Evolutionary conservation across 2,888 invertebrate genomes (phyloP), one percentile per base, ranked within the genome.

Genomic region (Cosmia pyralina): DNA sequence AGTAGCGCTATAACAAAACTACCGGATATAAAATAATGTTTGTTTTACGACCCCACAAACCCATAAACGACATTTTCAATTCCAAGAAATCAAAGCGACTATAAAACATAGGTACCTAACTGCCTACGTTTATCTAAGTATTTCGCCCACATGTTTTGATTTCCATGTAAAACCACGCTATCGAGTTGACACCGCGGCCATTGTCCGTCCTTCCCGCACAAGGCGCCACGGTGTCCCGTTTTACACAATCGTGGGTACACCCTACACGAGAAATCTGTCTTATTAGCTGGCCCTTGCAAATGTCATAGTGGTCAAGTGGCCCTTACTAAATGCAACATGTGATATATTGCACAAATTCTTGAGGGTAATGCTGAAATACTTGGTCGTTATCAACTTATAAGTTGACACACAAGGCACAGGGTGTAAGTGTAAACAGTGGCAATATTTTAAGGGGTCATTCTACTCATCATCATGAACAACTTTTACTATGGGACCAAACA

Each of bases 251-350:
- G 90, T 86, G 81, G 86, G 86, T 89, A 89, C 91, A 88, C 90
- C 88, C 89, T 88, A 88, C 88, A 87, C 88, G 86, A 89, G 91
- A 93, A 92, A 93, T 93, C 92, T 92, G 93, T 93, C 94, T 91
- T 93, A 93, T 93, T 94, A 93, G 93, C 86, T 80, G 90, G 88
- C 85, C 87, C 89, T 91, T 92, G 92, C 90, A 90, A 91, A 92
- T 91, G 91, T 91, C 90, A 91, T 90, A 86, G 86, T 78, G 86
- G 79, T 76, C 86, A 81, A 85, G 72, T 79, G 83, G 81, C 71
- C 79, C 80, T 79, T 82, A 87, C 79, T 80, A 83, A 87, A 79
- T 75, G 82, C 79, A 81, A 75, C 83, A 86, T 80, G 85, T 86
- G 82, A 86, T 85, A 88, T 86, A 86, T 85, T 84, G 82, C 77